Percentiles rank a stretch among this genome's conserved stretches.
phyloP scores from a whole-genome alignment of 2,888 invertebrate species.

The Drosophila austrosaltans region DNA sequence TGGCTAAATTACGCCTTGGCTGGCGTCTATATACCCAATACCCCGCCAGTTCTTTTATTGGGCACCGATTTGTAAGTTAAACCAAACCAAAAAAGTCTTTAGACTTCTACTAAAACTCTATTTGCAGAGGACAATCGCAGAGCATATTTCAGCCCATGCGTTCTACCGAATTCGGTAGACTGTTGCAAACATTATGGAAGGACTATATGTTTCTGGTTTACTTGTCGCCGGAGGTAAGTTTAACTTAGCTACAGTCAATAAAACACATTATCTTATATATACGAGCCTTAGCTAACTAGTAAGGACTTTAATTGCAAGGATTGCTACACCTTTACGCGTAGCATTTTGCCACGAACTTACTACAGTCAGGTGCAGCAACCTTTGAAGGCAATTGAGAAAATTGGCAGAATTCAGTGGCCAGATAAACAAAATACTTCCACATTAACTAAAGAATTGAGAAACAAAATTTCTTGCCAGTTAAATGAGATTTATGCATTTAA shows the following conservation, averaged over 20 bases:
- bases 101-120: fast-evolving
- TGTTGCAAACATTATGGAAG: constrained; percentile 34
- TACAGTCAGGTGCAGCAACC: constrained; percentile 57
- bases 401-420: constrained; percentile 15
- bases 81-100: background rate
- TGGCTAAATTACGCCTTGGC: background rate
- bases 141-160: constrained; percentile 43
- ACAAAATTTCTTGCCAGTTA: constrained; percentile 29
- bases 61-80: constrained; percentile 51
- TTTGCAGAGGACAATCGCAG: background rate
- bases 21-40: background rate
- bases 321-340: constrained; percentile 52
- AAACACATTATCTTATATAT: background rate
- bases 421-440: background rate
- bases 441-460: constrained; percentile 15
- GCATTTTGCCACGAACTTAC: constrained; percentile 33
- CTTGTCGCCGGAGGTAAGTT: constrained; percentile 46
- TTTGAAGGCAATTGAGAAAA: constrained; percentile 22
- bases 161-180: constrained; percentile 14
- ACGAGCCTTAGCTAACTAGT: constrained; percentile 40
- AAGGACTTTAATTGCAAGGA: constrained; percentile 54
- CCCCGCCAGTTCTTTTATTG: constrained; percentile 63
- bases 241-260: no score
- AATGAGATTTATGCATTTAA: constrained; percentile 38
- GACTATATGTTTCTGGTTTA: constrained; percentile 50